Base-by-base conservation (phyloP, 2,888 invertebrate genomes). In the Acanthosepion pharaonis region DNA sequence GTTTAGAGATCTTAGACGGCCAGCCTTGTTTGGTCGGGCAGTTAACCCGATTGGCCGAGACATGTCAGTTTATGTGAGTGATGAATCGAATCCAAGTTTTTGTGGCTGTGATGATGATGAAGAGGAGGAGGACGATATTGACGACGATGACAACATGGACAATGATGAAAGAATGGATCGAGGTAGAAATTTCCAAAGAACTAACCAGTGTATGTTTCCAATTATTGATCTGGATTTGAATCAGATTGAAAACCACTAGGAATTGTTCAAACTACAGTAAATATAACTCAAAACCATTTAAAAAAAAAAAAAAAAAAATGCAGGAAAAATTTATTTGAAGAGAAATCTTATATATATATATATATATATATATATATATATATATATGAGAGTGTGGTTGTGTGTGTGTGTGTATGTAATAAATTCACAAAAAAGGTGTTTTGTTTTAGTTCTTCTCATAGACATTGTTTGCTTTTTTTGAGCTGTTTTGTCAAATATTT, bases 201-300 rank as follows among this genome's bases (percentile, higher is more conserved):
- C n/a, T 78, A 78, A 78, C n/a, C 78, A 96, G 94, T 95, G 78
- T 78, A 78, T 97, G 95, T 97, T 97, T 95, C 96, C 96, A 23
- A 95, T 97, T 94, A 96, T 95, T 42, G 96, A 96, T 94, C 95
- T 96, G 94, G 97, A 97, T 96, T 95, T 97, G 53, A 97, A 97
- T 94, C 96, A 97, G 95, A 97, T 97, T 94, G 97, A 97, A 95
- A 97, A 96, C 94, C 96, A 97, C 64, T 94, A 93, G 53, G n/a
- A n/a, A n/a, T 33, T 78, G 78, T 78, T 78, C n/a, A 23, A 59
- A 59, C 20, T 59, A 59, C 55, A 59, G 55, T 59, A 23, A 78
- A 78, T 78, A 78, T 78, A 78, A 78, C 78, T 78, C n/a, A n/a
- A n/a, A 42, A 42, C 42, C 42, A 42, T 42, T 42, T 42, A 3